A percentile compares a stretch with the other conserved stretches of the same genome.
Conservation (phyloP, 2,113 vertebrate genomes). For the Otis tarda region DNA sequence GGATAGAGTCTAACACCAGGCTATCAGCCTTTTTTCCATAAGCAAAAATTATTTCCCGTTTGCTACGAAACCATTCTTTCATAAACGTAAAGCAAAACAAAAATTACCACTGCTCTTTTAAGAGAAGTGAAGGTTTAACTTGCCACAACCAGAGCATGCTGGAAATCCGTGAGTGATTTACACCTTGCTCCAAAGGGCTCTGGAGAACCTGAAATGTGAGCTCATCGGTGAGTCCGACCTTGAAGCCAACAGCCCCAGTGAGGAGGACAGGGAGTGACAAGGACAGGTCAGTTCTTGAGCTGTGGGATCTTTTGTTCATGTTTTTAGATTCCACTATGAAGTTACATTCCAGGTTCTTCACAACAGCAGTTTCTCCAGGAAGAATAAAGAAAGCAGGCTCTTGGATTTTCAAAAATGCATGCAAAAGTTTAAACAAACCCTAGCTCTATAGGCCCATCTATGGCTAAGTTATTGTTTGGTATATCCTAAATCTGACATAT, state of each 20-base stretch:
- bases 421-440: neutral
- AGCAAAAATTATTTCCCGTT: neutral
- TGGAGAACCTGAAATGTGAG: conserved; percentile 45
- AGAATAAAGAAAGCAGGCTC: neutral
- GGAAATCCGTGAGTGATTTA: neutral
- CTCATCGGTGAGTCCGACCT: neutral
- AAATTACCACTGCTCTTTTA: neutral
- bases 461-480: neutral
- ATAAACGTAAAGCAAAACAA: neutral
- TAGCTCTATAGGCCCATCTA: neutral
- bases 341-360: neutral
- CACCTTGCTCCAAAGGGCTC: neutral
- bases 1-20: neutral
- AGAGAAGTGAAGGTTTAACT: conserved; percentile 3
- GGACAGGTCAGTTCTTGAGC: neutral
- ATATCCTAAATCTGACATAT: neutral
- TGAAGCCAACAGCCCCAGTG: neutral
- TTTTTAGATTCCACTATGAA: neutral
- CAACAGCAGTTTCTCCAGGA: neutral
- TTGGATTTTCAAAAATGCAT: neutral
- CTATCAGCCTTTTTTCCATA: neutral
- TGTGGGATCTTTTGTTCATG: neutral
- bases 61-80: neutral
- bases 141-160: neutral
- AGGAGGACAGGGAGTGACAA: neutral